These are phyloP conservation scores for Drosophila paracracens DNA, from an alignment of 2,888 invertebrate genomes.

Conservation along the genomic window DNA sequence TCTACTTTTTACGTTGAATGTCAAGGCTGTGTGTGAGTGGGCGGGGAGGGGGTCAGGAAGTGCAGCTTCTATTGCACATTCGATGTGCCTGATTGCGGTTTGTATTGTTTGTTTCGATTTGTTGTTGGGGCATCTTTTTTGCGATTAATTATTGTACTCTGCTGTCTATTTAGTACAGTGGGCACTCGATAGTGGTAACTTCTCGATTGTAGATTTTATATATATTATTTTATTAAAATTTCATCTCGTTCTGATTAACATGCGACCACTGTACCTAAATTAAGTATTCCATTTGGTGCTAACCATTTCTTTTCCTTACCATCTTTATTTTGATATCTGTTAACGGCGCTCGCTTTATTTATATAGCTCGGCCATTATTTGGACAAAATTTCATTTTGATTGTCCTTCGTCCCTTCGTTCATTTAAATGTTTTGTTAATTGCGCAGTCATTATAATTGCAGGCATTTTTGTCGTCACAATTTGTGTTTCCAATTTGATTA, in stretches of 20 bases:
- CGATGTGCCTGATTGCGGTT: slow-evolving; percentile 4
- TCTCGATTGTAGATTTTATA: background rate
- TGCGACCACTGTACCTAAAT: background rate
- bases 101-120: slow-evolving; percentile 8
- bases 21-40: slow-evolving; percentile 44
- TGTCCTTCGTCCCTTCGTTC: slow-evolving; percentile 6
- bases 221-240: background rate
- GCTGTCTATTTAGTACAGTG: background rate
- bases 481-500: slow-evolving; percentile 23
- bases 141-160: slow-evolving; percentile 4
- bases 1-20: slow-evolving; percentile 50
- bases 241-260: background rate
- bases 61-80: slow-evolving; percentile 24
- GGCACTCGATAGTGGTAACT: too few species aligned
- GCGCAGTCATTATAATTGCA: slow-evolving; percentile 33
- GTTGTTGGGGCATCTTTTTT: slow-evolving; percentile 15
- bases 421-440: slow-evolving; percentile 56
- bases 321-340: background rate
- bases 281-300: background rate
- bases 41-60: background rate
- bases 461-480: slow-evolving; percentile 36
- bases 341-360: background rate
- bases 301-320: background rate
- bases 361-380: slow-evolving; percentile 14
- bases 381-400: slow-evolving; percentile 12